phyloP scores from a whole-genome alignment of 92 coral and sea anemone genomes.

The Siderastrea siderea region DNA sequence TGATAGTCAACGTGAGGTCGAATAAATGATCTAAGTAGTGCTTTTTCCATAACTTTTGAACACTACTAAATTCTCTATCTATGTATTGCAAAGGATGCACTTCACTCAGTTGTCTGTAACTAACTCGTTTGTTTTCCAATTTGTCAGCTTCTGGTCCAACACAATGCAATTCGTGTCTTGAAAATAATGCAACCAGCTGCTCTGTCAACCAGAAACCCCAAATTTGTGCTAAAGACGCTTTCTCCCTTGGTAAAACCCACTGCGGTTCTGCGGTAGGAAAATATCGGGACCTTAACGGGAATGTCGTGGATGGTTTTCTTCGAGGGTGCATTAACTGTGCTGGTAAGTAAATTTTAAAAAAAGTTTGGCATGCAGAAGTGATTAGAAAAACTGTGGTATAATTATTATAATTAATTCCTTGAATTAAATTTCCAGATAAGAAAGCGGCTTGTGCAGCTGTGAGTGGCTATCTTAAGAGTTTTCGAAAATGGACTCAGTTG shows the following conservation, averaged over 20 bases:
- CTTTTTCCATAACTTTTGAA: no score
- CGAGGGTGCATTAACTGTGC: no score
- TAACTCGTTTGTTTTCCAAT: neutral
- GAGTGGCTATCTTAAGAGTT: neutral
- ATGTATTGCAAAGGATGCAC: no score
- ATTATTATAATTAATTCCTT: no score
- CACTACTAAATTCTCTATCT: neutral
- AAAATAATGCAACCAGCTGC: slow-evolving; percentile 4
- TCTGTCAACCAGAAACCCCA: neutral
- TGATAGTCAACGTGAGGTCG: no score
- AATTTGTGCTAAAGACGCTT: neutral
- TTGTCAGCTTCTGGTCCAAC: neutral
- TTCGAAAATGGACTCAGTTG: slow-evolving; percentile 1
- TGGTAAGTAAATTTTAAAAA: no score
- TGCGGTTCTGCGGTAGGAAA: slow-evolving; percentile 12
- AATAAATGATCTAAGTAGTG: no score
- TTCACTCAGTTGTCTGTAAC: no score
- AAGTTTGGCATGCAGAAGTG: no score
- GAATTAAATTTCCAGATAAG: neutral
- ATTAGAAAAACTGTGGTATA: no score
- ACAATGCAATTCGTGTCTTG: slow-evolving; percentile 13
- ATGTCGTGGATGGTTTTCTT: neutral
- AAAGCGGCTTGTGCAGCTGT: slow-evolving; percentile 24
- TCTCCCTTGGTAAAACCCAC: slow-evolving; percentile 23
- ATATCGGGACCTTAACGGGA: neutral